Percentiles rank a stretch among this genome's conserved stretches.
Evolutionary conservation across 2,888 invertebrate species (phyloP).

Genomic region (Apamea monoglypha): DNA sequence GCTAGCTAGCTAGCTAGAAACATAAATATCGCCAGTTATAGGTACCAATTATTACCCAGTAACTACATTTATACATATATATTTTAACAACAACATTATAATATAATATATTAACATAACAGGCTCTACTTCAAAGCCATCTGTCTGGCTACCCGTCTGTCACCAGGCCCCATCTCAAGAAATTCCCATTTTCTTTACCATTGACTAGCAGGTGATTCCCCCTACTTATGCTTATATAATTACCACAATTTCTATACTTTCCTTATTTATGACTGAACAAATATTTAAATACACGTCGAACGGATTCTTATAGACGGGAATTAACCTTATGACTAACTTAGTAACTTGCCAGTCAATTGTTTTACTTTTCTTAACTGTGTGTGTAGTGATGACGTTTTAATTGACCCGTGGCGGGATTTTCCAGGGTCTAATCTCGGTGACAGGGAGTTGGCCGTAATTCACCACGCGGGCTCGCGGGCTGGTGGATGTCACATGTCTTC

Average conservation of each 20-base stretch:
- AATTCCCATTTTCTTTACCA: conserved; percentile 3
- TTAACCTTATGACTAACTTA: conserved; percentile 33
- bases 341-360: neutral
- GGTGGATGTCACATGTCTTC: neutral
- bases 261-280: neutral
- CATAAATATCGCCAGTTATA: no score
- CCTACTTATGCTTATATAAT: neutral
- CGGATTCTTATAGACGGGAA: conserved; percentile 9
- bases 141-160: neutral
- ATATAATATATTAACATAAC: neutral
- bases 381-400: neutral
- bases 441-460: neutral
- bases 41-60: no score
- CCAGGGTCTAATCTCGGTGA: neutral
- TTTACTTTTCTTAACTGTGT: neutral
- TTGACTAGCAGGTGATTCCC: conserved; percentile 19
- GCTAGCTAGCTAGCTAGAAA: no score
- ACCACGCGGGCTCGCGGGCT: neutral
- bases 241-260: conserved; percentile 1
- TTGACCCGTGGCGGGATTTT: conserved; percentile 17
- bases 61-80: no score
- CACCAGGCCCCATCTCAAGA: neutral
- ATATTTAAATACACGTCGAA: neutral
- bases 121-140: neutral
- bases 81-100: no score